A percentile compares a stretch with the other conserved stretches of the same genome.
Evolutionary conservation across 1,140 invertebrate species (phyloP).

Genomic region (Philopotamus ludificatus): DNA sequence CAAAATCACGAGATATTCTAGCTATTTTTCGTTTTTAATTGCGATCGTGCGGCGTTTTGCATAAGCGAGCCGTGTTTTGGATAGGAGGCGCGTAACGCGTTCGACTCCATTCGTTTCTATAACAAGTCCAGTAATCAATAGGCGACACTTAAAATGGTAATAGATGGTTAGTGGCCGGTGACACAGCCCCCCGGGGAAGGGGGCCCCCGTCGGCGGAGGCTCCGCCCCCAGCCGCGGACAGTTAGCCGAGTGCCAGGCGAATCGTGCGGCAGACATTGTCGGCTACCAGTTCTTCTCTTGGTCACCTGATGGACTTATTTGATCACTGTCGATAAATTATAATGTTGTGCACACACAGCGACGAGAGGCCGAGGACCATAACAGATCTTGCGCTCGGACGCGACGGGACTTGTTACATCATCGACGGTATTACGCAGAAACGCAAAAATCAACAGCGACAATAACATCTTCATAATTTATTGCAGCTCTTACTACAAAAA

Average conservation of each 20-base stretch:
- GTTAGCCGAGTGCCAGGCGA: conserved; percentile 1
- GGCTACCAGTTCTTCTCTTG: conserved; percentile 7
- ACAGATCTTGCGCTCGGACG: too few species aligned
- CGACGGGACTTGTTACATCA: too few species aligned
- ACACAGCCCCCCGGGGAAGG: conserved; percentile 6
- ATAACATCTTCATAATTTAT: too few species aligned
- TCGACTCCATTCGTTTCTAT: not conserved
- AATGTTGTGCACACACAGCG: too few species aligned
- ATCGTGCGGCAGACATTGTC: conserved; percentile 12
- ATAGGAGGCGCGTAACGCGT: not conserved
- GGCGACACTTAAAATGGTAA: conserved; percentile 6
- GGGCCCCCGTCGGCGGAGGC: conserved; percentile 7
- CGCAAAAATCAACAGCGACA: too few species aligned
- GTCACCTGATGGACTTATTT: conserved; percentile 1
- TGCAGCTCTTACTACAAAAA: too few species aligned
- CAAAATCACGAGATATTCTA: too few species aligned
- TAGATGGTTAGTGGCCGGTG: conserved; percentile 1
- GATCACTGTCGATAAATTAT: conserved; percentile 8
- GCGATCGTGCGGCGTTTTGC: too few species aligned
- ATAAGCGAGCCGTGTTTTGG: too few species aligned
- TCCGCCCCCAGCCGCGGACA: conserved; percentile 8
- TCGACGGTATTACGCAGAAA: too few species aligned
- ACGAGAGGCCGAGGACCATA: too few species aligned
- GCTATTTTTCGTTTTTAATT: too few species aligned
- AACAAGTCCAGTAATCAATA: conserved; percentile 4